Evolutionary conservation across 2,888 invertebrate genomes (phyloP).

Genomic region (Autographa gamma): DNA sequence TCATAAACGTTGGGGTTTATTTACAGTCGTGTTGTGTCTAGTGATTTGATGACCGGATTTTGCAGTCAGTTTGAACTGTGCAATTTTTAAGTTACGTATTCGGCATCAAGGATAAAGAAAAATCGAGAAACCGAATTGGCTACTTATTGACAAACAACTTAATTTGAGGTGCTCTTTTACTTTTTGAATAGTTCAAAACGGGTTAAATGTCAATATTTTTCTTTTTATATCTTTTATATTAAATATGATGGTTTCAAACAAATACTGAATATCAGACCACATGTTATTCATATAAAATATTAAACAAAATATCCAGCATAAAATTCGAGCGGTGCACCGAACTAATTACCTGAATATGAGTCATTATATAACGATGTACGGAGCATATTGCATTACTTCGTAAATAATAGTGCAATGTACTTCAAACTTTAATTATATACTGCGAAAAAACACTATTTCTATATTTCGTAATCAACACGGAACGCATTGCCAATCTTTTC

Average conservation of each 20-base stretch:
- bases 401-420: not conserved
- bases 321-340: not conserved
- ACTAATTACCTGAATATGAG: not conserved
- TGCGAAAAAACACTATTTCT: not conserved
- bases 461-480: conserved; percentile 12
- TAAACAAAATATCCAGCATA: not conserved
- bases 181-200: too few species aligned
- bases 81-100: not conserved
- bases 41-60: not conserved
- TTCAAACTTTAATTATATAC: not conserved
- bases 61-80: not conserved
- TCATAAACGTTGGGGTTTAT: conserved; percentile 33
- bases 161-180: too few species aligned
- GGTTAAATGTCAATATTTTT: too few species aligned
- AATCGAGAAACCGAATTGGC: too few species aligned
- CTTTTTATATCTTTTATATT: too few species aligned
- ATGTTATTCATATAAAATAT: too few species aligned
- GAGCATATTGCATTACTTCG: not conserved
- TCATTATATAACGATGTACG: not conserved
- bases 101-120: too few species aligned
- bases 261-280: too few species aligned
- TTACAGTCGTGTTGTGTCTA: conserved; percentile 1
- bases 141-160: too few species aligned
- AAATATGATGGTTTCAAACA: too few species aligned
- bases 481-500: conserved; percentile 7